phyloP scores from a whole-genome alignment of 2,113 vertebrate genomes.

The Zingel zingel region DNA sequence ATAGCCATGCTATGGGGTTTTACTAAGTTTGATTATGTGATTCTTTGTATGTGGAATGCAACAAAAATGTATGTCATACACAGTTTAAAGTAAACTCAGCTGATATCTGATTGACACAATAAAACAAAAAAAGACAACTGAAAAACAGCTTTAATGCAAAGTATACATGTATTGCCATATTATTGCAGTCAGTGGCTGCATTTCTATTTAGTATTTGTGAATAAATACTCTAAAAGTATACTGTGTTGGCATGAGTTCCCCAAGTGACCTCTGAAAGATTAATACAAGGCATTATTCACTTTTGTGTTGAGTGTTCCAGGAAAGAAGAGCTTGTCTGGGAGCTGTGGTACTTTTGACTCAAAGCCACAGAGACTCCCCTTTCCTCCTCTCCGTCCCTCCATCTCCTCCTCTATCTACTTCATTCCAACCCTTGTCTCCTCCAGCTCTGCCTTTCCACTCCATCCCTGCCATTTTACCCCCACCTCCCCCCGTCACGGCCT shows the following conservation, averaged over 20 bases:
- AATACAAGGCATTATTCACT: conserved; percentile 52
- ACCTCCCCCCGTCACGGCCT: conserved; percentile 17
- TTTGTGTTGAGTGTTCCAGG: conserved; percentile 68
- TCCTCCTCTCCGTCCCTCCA: conserved; percentile 1
- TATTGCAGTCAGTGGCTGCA: not conserved
- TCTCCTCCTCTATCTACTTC: conserved; percentile 39
- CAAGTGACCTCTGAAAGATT: conserved; percentile 54
- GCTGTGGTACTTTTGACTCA: conserved; percentile 59
- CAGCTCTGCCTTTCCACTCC: conserved; percentile 20
- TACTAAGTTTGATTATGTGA: not conserved
- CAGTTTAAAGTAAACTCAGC: not conserved
- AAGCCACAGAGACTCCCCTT: conserved; percentile 56
- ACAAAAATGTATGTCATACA: not conserved
- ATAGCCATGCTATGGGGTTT: not conserved
- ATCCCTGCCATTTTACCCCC: conserved; percentile 24
- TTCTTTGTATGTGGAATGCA: not conserved
- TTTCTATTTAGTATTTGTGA: conserved; percentile 8
- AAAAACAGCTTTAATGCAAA: not conserved
- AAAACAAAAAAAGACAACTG: not conserved
- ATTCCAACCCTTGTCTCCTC: conserved; percentile 39
- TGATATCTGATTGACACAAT: not conserved
- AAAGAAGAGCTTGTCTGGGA: conserved; percentile 68
- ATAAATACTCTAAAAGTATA: not conserved
- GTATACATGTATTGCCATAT: not conserved
- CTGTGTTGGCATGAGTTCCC: conserved; percentile 16